These are phyloP conservation scores for Uropetala carovei DNA, from an alignment of 2,888 invertebrate genomes.

Conservation along the genomic window DNA sequence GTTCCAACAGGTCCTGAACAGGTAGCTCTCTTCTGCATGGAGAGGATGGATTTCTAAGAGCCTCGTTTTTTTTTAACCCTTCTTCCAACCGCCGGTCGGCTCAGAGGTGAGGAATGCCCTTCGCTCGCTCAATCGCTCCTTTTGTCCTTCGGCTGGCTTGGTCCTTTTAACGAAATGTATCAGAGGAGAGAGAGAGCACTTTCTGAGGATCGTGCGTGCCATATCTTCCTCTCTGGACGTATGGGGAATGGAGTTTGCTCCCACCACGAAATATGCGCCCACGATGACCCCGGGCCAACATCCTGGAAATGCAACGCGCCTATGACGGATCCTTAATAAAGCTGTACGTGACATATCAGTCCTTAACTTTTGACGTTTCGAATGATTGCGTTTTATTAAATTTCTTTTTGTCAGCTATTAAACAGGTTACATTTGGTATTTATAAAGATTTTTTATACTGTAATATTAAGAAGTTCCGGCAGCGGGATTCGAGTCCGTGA, in stretches of 20 bases:
- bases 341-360: too few species aligned
- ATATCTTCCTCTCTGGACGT: conserved; percentile 1
- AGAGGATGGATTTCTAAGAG: too few species aligned
- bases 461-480: too few species aligned
- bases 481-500: too few species aligned
- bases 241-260: background rate
- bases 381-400: too few species aligned
- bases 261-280: background rate
- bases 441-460: too few species aligned
- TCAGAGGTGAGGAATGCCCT: background rate
- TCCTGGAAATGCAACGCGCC: background rate
- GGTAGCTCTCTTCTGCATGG: background rate
- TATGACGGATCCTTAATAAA: too few species aligned
- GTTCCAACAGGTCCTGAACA: conserved; percentile 23
- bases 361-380: too few species aligned
- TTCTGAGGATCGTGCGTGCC: conserved; percentile 8
- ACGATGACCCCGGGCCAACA: background rate
- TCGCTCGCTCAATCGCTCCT: background rate
- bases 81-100: background rate
- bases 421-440: too few species aligned
- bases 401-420: too few species aligned
- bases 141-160: background rate
- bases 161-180: conserved; percentile 1
- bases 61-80: background rate
- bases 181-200: background rate